Base-by-base conservation (phyloP, 2,888 invertebrate species). In the Epirrita christyi region DNA sequence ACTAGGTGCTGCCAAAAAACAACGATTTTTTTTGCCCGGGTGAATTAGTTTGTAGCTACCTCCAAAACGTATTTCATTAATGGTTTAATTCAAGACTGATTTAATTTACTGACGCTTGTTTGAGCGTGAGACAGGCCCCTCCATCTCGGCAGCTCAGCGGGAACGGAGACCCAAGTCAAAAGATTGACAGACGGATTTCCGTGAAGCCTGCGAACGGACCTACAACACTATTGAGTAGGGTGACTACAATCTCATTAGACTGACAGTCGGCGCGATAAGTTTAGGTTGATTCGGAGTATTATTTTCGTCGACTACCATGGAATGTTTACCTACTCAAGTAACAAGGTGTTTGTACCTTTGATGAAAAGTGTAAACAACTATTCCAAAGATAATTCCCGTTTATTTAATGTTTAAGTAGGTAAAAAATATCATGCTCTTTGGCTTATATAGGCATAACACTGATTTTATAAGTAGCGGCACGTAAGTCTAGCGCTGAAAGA, bases 121-220 rank as follows among this genome's bases (percentile, higher is more conserved):
- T 44, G 37, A 44, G 38, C 28, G 51, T 51, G 29, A 44, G 45
- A 40, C 7, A 9, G 40, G n/a, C n/a, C 6, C 36, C 11, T 36
- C 5, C 10, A 2, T 32, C n/a, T n/a, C n/a, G n/a, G 28, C 28
- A 29, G 28, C 28, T 8, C 8, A 29, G 28, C 28, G 8, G 6
- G 28, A 32, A 6, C 32, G 8, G 34, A 36, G 28, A 44, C 50
- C 45, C 45, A 27, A 53, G 58, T 68, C 66, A 55, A 68, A 70
- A 78, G 77, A 78, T 78, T 78, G 80, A 79, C 79, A 75, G 71
- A 57, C 50, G 80, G 80, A 80, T 74, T 54, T 78, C 77, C 76
- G 72, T 53, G 63, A 49, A 55, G 45, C 55, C 32, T 56, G 52
- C 60, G 37, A n/a, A 29, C 55, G 56, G 45, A 67, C 73, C 65